Conservation (phyloP, 2,888 invertebrate species). For the Achlya flavicornis region DNA sequence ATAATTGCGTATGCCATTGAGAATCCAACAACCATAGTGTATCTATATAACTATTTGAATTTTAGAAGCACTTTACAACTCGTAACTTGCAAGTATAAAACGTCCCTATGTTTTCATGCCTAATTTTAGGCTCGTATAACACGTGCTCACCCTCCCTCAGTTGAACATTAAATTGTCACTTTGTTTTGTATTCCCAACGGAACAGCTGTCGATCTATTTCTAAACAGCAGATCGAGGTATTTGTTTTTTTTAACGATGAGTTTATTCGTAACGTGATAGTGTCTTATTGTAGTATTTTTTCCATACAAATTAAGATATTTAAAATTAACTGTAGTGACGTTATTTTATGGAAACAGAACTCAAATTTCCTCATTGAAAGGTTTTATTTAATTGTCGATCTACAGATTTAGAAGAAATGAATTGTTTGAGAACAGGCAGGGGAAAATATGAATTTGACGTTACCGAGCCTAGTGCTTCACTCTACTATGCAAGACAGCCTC, state of each 20-base stretch:
- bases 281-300: background rate
- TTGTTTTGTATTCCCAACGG: slow-evolving; percentile 63
- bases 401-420: slow-evolving; percentile 54
- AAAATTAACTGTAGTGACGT: background rate
- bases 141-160: slow-evolving; percentile 47
- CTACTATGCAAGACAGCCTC: slow-evolving; percentile 67
- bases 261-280: background rate
- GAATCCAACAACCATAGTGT: too few relatives aligned
- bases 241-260: slow-evolving; percentile 35
- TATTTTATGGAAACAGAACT: too few relatives aligned
- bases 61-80: background rate
- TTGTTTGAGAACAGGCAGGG: slow-evolving; percentile 62
- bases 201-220: slow-evolving; percentile 80
- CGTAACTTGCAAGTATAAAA: background rate
- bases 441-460: slow-evolving; percentile 50
- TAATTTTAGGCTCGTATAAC: slow-evolving; percentile 49
- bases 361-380: background rate
- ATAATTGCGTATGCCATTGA: background rate
- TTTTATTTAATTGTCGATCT: background rate
- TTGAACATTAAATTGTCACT: slow-evolving; percentile 59
- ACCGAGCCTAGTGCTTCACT: slow-evolving; percentile 60
- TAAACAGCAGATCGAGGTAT: slow-evolving; percentile 57
- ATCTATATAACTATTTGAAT: background rate
- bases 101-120: slow-evolving; percentile 14
- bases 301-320: background rate